Evolutionary conservation across 2,888 invertebrate genomes (phyloP), one percentile per base, ranked within the genome.

Genomic region (Pycnomerus fuliginosus): DNA sequence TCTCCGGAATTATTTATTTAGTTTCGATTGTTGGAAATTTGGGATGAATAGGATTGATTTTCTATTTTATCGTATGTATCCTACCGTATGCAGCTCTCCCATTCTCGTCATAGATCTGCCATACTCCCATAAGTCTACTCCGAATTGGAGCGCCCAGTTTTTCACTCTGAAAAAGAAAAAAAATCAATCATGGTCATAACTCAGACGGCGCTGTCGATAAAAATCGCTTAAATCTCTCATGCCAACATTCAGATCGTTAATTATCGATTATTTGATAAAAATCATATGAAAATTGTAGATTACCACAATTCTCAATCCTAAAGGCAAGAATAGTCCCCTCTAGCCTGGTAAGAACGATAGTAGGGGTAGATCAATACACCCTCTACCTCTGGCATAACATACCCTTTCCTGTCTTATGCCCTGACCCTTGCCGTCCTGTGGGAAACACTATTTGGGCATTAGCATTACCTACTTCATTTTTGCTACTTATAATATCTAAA

Each of bases 101-200:
- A 90, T 89, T 78, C 89, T 88, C 11, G 90, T 91, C 69, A 87
- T 85, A 73, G 89, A 87, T 66, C 85, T 80, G 50, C 90, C 90
- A 63, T 89, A 90, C 74, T 90, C 89, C 90, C 90, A 91, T 54
- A 91, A 76, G 74, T 90, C 90, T 54, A 90, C 89, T 60, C 91
- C 92, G 68, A 92, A 91, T 75, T 90, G 88, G 52, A 91, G 74
- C 55, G 92, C 92, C 91, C 91, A 91, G 72, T 91, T 91, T 73
- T 88, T 87, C 56, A 92, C 90, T 79, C 91, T 92, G 82, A 66
- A 71, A 72, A 65, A 59, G 28, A 23, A 44, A 33, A 13, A 39
- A n/a, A n/a, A 5, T 20, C 11, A 23, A 10, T 8, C 11, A 12
- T 8, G 13, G 8, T 10, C 11, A 28, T 12, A n/a, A 25, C 16